Percentiles rank a stretch among this genome's conserved stretches.
Evolutionary conservation across 1,140 invertebrate species (phyloP).

Genomic region (Aphelenchoides avenae): DNA sequence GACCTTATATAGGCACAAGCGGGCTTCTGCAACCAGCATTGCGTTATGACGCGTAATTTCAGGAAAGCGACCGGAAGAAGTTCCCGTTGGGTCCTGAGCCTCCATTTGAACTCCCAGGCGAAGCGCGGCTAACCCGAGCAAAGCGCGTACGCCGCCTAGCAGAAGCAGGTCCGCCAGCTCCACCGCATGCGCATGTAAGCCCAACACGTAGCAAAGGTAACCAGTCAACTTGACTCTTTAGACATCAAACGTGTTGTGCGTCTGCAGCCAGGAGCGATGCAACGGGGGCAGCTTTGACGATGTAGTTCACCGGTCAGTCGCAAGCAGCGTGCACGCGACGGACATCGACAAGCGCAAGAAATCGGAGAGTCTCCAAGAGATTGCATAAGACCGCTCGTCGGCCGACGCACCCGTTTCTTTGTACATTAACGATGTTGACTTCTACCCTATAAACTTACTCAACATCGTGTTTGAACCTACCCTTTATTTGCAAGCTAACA

Average conservation of each 20-base stretch:
- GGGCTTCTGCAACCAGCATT: not conserved
- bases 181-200: conserved; percentile 20
- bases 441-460: no score
- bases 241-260: conserved; percentile 25
- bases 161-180: conserved; percentile 18
- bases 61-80: no score
- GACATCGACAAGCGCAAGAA: no score
- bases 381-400: no score
- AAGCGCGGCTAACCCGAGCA: not conserved
- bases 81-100: no score
- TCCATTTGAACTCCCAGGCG: conserved; percentile 5
- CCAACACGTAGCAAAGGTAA: not conserved
- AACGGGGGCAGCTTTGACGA: conserved; percentile 18
- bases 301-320: conserved; percentile 14
- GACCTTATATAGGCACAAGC: no score
- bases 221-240: conserved; percentile 3
- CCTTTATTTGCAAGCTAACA: no score
- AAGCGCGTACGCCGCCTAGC: not conserved
- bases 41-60: no score
- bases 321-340: conserved; percentile 5
- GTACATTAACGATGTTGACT: no score
- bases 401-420: no score
- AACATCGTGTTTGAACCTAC: no score
- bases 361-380: no score
- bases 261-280: conserved; percentile 21